phyloP scores from a whole-genome alignment of 2,888 invertebrate species.

The Dexiosoma caninum region DNA sequence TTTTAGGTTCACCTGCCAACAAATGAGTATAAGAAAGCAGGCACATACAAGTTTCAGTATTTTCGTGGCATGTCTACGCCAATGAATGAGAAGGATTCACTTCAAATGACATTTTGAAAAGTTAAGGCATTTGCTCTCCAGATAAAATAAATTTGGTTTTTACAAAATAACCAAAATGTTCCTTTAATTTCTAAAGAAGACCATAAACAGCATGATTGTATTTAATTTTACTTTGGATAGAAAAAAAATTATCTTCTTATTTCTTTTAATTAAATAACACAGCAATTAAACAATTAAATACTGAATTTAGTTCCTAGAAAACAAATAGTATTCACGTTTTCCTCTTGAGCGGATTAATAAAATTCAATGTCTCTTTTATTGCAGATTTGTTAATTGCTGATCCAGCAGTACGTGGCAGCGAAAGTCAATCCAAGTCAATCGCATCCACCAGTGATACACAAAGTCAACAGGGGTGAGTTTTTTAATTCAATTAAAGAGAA shows the following conservation, averaged over 20 bases:
- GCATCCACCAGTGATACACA: conserved; percentile 76
- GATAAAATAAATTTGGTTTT: too few relatives aligned
- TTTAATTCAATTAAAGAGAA: conserved; percentile 34
- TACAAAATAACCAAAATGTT: too few relatives aligned
- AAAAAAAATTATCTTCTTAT: background rate
- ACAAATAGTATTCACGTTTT: background rate
- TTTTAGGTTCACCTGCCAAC: too few relatives aligned
- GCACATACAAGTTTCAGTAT: too few relatives aligned
- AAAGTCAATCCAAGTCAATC: conserved; percentile 78
- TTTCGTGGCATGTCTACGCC: too few relatives aligned
- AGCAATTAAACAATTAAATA: conserved; percentile 30
- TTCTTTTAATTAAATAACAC: conserved; percentile 1
- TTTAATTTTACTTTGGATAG: too few relatives aligned
- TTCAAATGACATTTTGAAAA: too few relatives aligned
- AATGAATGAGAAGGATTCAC: too few relatives aligned
- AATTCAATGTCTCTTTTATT: conserved; percentile 58
- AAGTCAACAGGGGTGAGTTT: conserved; percentile 79
- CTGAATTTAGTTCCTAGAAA: background rate
- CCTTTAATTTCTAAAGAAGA: too few relatives aligned
- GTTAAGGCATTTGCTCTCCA: too few relatives aligned
- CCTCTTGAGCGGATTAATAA: conserved; percentile 26
- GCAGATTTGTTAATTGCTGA: conserved; percentile 80
- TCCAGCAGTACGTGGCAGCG: conserved; percentile 79
- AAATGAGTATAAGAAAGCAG: too few relatives aligned
- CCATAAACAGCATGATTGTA: too few relatives aligned